Evolutionary conservation across 64 coral and sea anemone genomes (phyloP).

Genomic region (Platygyra sinensis): DNA sequence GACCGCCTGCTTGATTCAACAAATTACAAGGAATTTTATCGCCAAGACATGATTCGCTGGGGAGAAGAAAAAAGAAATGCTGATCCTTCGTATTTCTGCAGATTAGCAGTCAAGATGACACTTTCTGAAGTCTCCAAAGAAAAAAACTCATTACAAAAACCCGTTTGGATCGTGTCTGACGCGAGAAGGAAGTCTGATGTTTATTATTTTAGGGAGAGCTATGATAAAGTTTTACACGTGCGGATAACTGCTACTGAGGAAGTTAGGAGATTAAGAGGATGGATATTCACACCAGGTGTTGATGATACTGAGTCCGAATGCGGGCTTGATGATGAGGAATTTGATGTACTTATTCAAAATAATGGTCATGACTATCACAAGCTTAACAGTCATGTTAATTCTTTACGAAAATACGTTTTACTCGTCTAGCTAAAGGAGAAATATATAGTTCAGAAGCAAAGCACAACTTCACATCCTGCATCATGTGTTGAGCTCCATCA

Average conservation of each 20-base stretch:
- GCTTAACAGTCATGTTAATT: constrained; percentile 19
- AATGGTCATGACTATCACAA: constrained; percentile 48
- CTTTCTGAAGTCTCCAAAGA: background rate
- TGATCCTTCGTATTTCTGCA: constrained; percentile 87
- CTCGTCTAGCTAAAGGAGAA: background rate
- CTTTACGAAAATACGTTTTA: background rate
- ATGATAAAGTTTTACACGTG: constrained; percentile 52
- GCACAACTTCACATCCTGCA: no score
- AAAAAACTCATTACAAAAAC: constrained; percentile 19
- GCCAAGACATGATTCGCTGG: constrained; percentile 93
- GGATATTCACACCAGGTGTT: constrained; percentile 77
- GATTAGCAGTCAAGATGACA: constrained; percentile 69
- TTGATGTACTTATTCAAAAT: constrained; percentile 84
- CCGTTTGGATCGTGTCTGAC: constrained; percentile 88
- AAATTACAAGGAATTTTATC: constrained; percentile 85
- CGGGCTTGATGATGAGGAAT: constrained; percentile 77
- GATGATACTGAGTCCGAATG: constrained; percentile 99
- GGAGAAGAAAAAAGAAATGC: constrained; percentile 78
- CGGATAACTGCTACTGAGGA: constrained; percentile 68
- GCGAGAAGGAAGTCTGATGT: constrained; percentile 79
- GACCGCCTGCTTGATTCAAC: constrained; percentile 83
- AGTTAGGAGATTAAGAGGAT: constrained; percentile 71
- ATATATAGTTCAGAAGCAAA: no score
- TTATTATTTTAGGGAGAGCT: constrained; percentile 71
- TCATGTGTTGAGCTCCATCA: no score